Evolutionary conservation across 2,113 vertebrate species (phyloP).

Genomic region (Stegostoma tigrinum): DNA sequence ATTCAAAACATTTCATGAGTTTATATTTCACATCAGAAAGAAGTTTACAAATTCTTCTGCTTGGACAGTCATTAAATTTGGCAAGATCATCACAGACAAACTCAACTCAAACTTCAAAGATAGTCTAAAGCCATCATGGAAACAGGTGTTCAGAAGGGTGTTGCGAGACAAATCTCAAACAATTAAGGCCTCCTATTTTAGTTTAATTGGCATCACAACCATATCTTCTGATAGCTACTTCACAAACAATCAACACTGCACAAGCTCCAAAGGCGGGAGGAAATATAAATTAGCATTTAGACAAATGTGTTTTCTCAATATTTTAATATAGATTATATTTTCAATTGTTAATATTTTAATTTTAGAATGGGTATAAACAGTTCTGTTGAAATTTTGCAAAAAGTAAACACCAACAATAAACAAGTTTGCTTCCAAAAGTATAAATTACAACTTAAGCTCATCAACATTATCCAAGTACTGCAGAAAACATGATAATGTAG

Average conservation of each 20-base stretch:
- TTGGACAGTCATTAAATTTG: not conserved
- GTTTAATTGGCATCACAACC: not conserved
- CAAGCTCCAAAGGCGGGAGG: not conserved
- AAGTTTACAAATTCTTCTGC: not conserved
- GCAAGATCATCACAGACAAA: not conserved
- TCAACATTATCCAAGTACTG: not conserved
- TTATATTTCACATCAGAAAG: not conserved
- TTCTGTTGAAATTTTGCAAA: not conserved
- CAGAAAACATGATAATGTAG: not conserved
- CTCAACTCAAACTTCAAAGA: not conserved
- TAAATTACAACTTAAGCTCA: not conserved
- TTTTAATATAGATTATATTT: not conserved
- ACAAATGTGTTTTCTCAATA: not conserved
- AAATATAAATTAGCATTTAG: not conserved
- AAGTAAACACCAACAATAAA: not conserved
- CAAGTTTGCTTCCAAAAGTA: not conserved
- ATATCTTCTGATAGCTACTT: not conserved
- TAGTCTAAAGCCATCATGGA: not conserved
- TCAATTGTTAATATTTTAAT: not conserved
- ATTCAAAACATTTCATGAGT: not conserved
- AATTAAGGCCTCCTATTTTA: not conserved
- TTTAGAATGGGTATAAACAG: not conserved
- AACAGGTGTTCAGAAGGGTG: not conserved
- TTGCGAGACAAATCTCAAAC: not conserved
- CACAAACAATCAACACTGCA: not conserved